Percentiles rank a stretch among this genome's conserved stretches.
Evolutionary conservation across 2,113 vertebrate genomes (phyloP).

Genomic region (Clupea harengus): DNA sequence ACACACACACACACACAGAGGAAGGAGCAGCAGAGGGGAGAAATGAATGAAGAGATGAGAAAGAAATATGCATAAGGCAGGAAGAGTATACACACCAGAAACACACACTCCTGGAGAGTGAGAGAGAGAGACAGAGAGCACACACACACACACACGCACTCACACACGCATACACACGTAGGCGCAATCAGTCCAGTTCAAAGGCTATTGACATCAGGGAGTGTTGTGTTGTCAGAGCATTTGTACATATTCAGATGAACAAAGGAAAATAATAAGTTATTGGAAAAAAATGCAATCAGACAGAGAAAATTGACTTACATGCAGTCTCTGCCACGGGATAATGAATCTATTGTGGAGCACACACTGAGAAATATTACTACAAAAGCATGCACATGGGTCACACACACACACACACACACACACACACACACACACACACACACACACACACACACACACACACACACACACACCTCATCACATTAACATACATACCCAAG

Average conservation of each 20-base stretch:
- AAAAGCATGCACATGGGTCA: neutral
- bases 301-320: too few species aligned
- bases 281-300: neutral
- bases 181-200: neutral
- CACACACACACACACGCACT: neutral
- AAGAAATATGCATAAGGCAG: constrained; percentile 1
- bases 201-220: neutral
- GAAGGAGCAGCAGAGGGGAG: neutral
- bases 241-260: neutral
- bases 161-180: neutral
- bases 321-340: neutral
- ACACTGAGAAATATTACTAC: neutral
- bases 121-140: neutral
- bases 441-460: constrained; percentile 30
- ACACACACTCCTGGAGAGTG: neutral
- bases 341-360: neutral
- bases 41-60: neutral
- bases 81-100: neutral
- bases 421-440: constrained; percentile 27
- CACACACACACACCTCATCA: constrained; percentile 19
- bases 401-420: constrained; percentile 31
- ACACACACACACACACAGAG: neutral
- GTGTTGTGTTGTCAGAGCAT: neutral
- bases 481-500: neutral
- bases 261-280: neutral